Conservation (phyloP, 2,113 vertebrate genomes). For the Stigmatopora argus region DNA sequence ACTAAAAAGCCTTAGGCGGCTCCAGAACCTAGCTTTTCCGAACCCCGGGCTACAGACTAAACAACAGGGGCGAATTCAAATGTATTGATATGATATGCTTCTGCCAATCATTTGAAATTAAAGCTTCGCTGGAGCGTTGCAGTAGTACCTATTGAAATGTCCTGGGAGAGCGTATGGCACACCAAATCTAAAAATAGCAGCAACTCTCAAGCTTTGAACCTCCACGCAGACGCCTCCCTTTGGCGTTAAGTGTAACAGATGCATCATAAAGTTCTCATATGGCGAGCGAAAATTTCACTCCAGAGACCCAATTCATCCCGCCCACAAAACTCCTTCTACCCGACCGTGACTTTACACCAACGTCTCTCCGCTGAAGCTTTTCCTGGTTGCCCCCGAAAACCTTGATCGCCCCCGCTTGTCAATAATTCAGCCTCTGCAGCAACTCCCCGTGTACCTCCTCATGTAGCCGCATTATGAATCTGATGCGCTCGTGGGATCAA, state of each 20-base stretch:
- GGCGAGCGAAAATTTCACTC: conserved; percentile 33
- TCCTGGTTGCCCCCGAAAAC: conserved; percentile 31
- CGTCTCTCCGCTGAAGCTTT: conserved; percentile 8
- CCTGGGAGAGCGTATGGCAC: neutral
- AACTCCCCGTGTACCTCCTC: conserved; percentile 11
- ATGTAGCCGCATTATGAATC: conserved; percentile 27
- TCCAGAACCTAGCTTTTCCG: too few species aligned
- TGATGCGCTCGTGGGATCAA: neutral
- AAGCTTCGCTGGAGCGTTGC: neutral
- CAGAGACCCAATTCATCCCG: conserved; percentile 22
- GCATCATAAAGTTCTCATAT: neutral
- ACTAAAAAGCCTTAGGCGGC: too few species aligned
- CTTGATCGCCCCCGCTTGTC: conserved; percentile 30
- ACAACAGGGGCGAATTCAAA: too few species aligned
- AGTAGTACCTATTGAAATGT: neutral
- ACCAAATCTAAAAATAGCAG: neutral
- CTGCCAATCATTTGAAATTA: neutral
- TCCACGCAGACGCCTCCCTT: neutral
- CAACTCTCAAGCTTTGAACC: neutral
- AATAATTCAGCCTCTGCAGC: conserved; percentile 46
- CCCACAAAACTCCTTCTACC: conserved; percentile 17
- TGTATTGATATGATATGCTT: neutral
- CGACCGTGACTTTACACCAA: conserved; percentile 27
- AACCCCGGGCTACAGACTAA: too few species aligned
- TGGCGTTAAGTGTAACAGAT: neutral